Conservation (phyloP, 2,113 vertebrate species). For the Sebastes schlegelii region DNA sequence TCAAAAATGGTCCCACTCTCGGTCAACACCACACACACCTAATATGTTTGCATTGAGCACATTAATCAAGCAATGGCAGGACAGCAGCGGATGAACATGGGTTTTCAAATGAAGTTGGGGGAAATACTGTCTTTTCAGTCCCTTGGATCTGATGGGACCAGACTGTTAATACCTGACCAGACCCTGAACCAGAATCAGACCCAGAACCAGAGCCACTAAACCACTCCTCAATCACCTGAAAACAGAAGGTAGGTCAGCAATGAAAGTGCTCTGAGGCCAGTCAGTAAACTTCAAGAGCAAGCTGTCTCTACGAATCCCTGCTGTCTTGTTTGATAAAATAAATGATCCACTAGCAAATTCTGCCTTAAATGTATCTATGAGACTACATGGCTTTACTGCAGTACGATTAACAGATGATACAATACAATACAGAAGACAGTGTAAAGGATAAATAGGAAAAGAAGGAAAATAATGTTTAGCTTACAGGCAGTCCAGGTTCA, state of each 20-base stretch:
- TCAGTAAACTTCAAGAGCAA: background rate
- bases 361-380: background rate
- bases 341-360: background rate
- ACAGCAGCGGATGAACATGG: conserved; percentile 55
- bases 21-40: background rate
- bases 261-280: background rate
- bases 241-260: conserved; percentile 64
- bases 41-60: too few relatives aligned
- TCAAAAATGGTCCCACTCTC: background rate
- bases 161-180: conserved; percentile 72
- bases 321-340: background rate
- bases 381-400: background rate
- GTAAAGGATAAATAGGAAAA: background rate
- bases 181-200: conserved; percentile 62
- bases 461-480: conserved; percentile 37
- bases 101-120: conserved; percentile 35
- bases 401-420: background rate
- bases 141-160: conserved; percentile 54
- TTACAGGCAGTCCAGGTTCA: conserved; percentile 87
- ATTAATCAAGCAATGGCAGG: background rate
- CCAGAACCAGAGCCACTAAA: conserved; percentile 78
- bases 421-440: background rate
- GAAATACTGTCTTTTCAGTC: conserved; percentile 78
- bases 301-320: too few relatives aligned
- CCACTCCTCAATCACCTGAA: conserved; percentile 79